phyloP scores from a whole-genome alignment of 2,888 invertebrate genomes.

The Callyntrura sp. region DNA sequence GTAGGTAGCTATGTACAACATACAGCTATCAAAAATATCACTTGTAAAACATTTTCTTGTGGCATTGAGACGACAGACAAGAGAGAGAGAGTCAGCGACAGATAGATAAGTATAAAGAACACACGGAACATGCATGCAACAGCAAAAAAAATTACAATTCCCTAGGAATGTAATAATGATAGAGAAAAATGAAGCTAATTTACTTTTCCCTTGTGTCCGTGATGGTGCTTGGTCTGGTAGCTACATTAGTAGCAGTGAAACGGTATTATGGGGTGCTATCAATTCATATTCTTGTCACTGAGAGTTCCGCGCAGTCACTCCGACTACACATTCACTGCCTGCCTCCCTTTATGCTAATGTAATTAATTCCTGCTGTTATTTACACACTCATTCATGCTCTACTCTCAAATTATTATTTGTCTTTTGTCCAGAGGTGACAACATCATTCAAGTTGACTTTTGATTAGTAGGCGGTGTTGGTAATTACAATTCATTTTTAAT shows the following conservation, averaged over 20 bases:
- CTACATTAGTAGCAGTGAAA: background rate
- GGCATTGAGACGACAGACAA: background rate
- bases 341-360: conserved; percentile 53
- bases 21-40: conserved; percentile 27
- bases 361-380: conserved; percentile 32
- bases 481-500: conserved; percentile 35
- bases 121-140: background rate
- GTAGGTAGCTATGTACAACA: background rate
- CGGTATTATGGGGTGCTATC: background rate
- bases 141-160: conserved; percentile 60
- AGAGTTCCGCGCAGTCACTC: background rate
- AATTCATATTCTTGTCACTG: conserved; percentile 38
- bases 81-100: conserved; percentile 21
- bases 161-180: conserved; percentile 69
- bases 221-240: conserved; percentile 21
- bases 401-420: conserved; percentile 26
- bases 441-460: conserved; percentile 28
- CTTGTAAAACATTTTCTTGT: conserved; percentile 22
- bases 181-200: conserved; percentile 74
- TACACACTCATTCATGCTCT: background rate
- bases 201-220: conserved; percentile 55
- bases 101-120: background rate
- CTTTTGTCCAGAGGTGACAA: conserved; percentile 5
- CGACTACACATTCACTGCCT: too few relatives aligned
- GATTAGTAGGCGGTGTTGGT: conserved; percentile 26